Evolutionary conservation across 2,797 vertebrate species (phyloP), one percentile per base, ranked within the genome.

Genomic region (Knipowitschia caucasica): DNA sequence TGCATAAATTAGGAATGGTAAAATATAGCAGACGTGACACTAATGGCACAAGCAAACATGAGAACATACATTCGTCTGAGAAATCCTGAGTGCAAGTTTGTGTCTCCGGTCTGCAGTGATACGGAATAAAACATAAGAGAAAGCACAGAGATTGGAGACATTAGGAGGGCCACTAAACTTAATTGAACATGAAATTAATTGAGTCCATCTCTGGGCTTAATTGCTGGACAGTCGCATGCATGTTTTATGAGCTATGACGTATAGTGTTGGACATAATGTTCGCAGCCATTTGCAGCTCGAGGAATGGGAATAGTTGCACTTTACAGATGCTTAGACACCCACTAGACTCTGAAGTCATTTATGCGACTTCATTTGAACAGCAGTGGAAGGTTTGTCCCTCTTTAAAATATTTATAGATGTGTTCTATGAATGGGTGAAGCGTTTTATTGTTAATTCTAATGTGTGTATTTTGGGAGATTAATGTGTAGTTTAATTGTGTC

Each of bases 141-240:
- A 59, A 43, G 34, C 17, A 4, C 30, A 46, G 21, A 27, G 54
- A 52, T 51, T 42, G 54, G 51, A 54, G 23, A 53, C 54, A 66
- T 52, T 60, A 59, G 15, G 44, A 54, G 50, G 23, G 12, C 35
- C 53, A 58, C 49, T 76, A 62, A 73, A 71, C 34, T 53, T 59
- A 66, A 73, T 62, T 73, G 59, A 64, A 71, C 55, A 53, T 62
- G 46, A 69, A 58, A 72, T 80, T 29, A 74, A 73, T 67, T 69
- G 58, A 71, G 60, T 69, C 60, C 30, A 67, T 64, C 56, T 62
- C 42, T 71, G n/a, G 46, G 23, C 10, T 55, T 71, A 71, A 69
- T 76, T 25, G 57, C 38, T 38, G 30, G 17, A 67, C 26, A 36
- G 21, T 69, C 55, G 40, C 53, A 64, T 70, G 44, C 20, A 69